Evolutionary conservation across 2,888 invertebrate genomes (phyloP).

Genomic region (Philereme transversata): DNA sequence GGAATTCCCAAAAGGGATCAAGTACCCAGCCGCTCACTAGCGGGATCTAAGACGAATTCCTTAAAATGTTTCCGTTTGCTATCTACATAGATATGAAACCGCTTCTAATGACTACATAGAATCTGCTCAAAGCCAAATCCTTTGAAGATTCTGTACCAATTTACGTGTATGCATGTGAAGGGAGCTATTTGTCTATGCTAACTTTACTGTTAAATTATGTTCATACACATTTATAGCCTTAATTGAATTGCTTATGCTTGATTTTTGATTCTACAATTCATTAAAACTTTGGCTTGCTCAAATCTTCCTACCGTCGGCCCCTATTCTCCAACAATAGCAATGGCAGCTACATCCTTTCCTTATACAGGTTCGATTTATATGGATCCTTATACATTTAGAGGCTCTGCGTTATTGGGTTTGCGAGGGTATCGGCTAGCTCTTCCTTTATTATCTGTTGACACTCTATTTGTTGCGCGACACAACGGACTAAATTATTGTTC

Average conservation of each 20-base stretch:
- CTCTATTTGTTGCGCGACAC: constrained; percentile 62
- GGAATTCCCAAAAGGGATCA: constrained; percentile 58
- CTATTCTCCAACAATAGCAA: constrained; percentile 58
- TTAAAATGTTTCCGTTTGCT: constrained; percentile 36
- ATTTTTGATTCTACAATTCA: constrained; percentile 39
- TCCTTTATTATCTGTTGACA: constrained; percentile 68
- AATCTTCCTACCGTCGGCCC: constrained; percentile 50
- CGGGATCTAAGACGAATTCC: constrained; percentile 54
- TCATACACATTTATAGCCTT: no score
- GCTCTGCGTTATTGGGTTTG: constrained; percentile 58
- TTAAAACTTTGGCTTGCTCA: constrained; percentile 53
- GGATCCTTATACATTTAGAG: constrained; percentile 56
- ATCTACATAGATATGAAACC: constrained; percentile 35
- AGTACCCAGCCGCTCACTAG: constrained; percentile 53
- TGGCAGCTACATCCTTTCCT: constrained; percentile 56
- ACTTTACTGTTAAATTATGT: not conserved
- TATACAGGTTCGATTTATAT: constrained; percentile 54
- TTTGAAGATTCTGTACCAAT: constrained; percentile 29
- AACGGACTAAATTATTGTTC: constrained; percentile 61
- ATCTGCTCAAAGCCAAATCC: constrained; percentile 30
- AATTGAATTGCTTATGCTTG: no score
- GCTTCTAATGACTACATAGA: constrained; percentile 24
- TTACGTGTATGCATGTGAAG: constrained; percentile 13
- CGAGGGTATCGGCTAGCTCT: constrained; percentile 55
- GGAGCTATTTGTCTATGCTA: constrained; percentile 14